phyloP scores from a whole-genome alignment of 2,888 invertebrate genomes.

The Oscheius sp. region DNA sequence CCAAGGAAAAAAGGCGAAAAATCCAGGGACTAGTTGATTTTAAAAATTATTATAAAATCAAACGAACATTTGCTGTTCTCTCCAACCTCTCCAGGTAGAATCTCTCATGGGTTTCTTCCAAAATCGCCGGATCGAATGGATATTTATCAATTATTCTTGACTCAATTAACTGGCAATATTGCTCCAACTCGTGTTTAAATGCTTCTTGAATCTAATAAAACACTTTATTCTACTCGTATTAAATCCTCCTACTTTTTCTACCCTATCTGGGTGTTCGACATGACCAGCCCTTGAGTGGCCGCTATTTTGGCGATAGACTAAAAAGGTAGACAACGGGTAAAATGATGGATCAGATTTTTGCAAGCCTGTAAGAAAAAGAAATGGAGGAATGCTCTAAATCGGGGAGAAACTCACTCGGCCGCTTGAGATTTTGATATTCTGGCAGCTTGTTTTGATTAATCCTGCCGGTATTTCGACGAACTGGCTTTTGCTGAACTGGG shows the following conservation, averaged over 20 bases:
- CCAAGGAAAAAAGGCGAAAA: background rate
- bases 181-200: constrained; percentile 29
- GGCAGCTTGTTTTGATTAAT: constrained; percentile 25
- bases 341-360: background rate
- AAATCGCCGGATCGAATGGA: too few relatives aligned
- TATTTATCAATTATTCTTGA: too few relatives aligned
- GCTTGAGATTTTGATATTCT: too few relatives aligned
- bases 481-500: too few relatives aligned
- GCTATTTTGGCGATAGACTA: background rate
- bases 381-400: too few relatives aligned
- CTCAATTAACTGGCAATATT: too few relatives aligned
- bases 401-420: too few relatives aligned
- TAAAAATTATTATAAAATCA: too few relatives aligned
- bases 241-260: constrained; percentile 1
- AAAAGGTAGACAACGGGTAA: background rate
- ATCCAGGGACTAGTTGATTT: too few relatives aligned
- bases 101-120: constrained; percentile 37
- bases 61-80: constrained; percentile 7
- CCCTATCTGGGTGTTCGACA: constrained; percentile 39
- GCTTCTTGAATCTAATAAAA: constrained; percentile 29
- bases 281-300: constrained; percentile 28
- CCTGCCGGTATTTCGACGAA: constrained; percentile 29
- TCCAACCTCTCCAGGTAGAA: constrained; percentile 22
- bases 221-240: too few relatives aligned
- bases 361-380: too few relatives aligned